These are phyloP conservation scores for Phocides pigmalion DNA, from an alignment of 1,140 invertebrate genomes.

Conservation along the genomic window DNA sequence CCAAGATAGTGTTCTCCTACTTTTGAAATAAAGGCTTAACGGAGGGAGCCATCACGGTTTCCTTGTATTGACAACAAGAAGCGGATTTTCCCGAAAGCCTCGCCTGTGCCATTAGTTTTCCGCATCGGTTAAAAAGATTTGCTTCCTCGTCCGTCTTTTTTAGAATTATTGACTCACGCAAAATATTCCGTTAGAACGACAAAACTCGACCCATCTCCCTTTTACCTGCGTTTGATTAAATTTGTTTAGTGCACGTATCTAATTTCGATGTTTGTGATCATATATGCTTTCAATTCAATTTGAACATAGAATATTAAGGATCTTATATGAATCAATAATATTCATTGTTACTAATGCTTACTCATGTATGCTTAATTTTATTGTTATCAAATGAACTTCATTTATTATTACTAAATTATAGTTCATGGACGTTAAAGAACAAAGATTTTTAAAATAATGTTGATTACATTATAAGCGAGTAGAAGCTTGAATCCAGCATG, in stretches of 20 bases:
- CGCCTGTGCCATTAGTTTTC: conserved; percentile 82
- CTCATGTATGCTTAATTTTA: too few species aligned
- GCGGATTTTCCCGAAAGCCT: conserved; percentile 81
- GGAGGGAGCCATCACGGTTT: conserved; percentile 74
- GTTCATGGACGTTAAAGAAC: too few species aligned
- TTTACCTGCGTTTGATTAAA: conserved; percentile 37
- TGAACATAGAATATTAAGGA: neutral
- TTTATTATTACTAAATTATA: too few species aligned
- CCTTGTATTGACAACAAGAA: conserved; percentile 82
- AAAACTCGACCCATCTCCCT: conserved; percentile 50
- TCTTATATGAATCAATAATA: neutral
- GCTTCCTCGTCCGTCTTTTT: conserved; percentile 70
- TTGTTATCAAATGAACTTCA: too few species aligned
- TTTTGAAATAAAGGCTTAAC: conserved; percentile 81
- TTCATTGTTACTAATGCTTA: too few species aligned
- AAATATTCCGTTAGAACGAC: conserved; percentile 70
- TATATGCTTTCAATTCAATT: conserved; percentile 13
- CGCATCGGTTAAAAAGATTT: conserved; percentile 82
- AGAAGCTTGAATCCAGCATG: too few species aligned
- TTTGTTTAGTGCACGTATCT: conserved; percentile 28
- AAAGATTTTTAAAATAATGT: too few species aligned
- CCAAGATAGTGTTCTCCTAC: conserved; percentile 73
- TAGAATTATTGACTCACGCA: conserved; percentile 74
- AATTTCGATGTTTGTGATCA: conserved; percentile 18
- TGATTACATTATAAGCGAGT: too few species aligned